phyloP scores from a whole-genome alignment of 2,888 invertebrate species.

The Nemapogon koenigi region DNA sequence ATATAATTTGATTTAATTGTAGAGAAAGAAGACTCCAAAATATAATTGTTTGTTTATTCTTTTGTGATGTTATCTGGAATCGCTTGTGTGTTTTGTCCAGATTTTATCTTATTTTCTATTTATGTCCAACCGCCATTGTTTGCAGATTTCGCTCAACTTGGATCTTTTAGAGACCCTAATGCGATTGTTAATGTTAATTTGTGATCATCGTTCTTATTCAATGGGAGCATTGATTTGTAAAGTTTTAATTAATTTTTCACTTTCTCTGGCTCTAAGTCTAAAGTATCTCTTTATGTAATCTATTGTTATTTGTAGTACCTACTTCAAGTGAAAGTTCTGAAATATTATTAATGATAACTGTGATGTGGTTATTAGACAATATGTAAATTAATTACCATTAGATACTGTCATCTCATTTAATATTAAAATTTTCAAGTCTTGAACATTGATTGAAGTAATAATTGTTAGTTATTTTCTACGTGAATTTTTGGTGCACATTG shows the following conservation, averaged over 20 bases:
- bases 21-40: not conserved
- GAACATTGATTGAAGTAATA: no score
- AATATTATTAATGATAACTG: no score
- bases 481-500: no score
- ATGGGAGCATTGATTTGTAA: slow-evolving; percentile 33
- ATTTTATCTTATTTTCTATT: slow-evolving; percentile 16
- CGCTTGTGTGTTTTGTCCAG: not conserved
- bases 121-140: slow-evolving; percentile 27
- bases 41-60: slow-evolving; percentile 4
- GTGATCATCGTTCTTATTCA: slow-evolving; percentile 26
- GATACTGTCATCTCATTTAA: no score
- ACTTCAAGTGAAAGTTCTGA: no score
- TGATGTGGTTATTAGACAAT: no score
- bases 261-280: slow-evolving; percentile 24
- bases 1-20: no score
- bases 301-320: no score
- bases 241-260: slow-evolving; percentile 37
- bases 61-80: slow-evolving; percentile 22
- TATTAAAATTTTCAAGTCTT: no score
- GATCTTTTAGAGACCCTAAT: slow-evolving; percentile 22
- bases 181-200: slow-evolving; percentile 26
- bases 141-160: slow-evolving; percentile 27
- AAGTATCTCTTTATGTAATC: slow-evolving; percentile 2
- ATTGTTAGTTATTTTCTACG: no score
- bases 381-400: no score